Percentiles rank a stretch among this genome's conserved stretches.
phyloP scores from a whole-genome alignment of 2,888 invertebrate species.

The Mactromeris polynyma region DNA sequence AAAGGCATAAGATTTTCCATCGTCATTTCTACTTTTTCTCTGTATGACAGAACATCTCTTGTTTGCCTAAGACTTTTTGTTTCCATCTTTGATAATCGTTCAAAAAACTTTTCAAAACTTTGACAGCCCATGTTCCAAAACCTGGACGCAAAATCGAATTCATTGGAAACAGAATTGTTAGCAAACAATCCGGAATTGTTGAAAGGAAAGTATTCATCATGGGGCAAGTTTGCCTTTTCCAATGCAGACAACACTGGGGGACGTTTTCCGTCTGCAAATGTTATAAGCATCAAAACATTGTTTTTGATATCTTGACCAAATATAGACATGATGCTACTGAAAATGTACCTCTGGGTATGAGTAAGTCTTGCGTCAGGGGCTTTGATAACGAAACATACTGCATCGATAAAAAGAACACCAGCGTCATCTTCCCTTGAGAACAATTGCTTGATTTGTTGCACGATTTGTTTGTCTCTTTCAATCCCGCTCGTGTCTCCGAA shows the following conservation, averaged over 20 bases:
- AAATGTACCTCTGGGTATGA: constrained; percentile 68
- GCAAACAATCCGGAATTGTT: constrained; percentile 72
- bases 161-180: constrained; percentile 39
- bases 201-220: constrained; percentile 55
- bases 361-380: constrained; percentile 69
- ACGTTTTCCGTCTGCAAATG: constrained; percentile 71
- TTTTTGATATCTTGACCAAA: constrained; percentile 69
- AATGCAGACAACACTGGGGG: constrained; percentile 69
- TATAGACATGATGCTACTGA: constrained; percentile 64
- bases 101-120: constrained; percentile 66
- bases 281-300: constrained; percentile 67
- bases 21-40: constrained; percentile 64
- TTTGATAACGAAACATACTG: constrained; percentile 70
- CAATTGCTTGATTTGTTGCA: constrained; percentile 38
- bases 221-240: constrained; percentile 62
- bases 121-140: constrained; percentile 71
- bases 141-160: constrained; percentile 47
- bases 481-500: constrained; percentile 55
- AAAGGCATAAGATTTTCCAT: constrained; percentile 50
- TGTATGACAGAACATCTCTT: constrained; percentile 64
- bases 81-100: constrained; percentile 49
- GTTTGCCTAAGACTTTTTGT: constrained; percentile 68
- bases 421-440: constrained; percentile 35
- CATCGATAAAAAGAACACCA: constrained; percentile 66
- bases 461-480: constrained; percentile 43